Conservation (phyloP, 2,888 invertebrate genomes). For the Platynereis dumerilii region DNA sequence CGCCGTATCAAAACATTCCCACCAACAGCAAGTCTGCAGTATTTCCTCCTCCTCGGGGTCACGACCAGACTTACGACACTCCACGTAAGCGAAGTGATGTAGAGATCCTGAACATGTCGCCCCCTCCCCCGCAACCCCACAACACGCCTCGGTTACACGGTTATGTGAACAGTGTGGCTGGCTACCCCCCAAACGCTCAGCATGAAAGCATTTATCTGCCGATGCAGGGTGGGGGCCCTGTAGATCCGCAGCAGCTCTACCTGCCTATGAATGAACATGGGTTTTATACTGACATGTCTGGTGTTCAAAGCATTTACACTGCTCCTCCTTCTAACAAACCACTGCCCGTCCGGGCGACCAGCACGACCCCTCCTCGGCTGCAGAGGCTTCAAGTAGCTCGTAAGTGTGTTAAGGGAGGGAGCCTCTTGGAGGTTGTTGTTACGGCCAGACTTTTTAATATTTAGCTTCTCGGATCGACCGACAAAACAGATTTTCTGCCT, state of each 20-base stretch:
- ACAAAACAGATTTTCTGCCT: no score
- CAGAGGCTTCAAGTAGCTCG: slow-evolving; percentile 2
- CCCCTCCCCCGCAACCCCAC: slow-evolving; percentile 14
- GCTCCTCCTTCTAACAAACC: slow-evolving; percentile 20
- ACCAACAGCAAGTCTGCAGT: slow-evolving; percentile 39
- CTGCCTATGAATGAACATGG: slow-evolving; percentile 9
- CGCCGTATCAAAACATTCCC: slow-evolving; percentile 50
- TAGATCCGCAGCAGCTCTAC: slow-evolving; percentile 7
- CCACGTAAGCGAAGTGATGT: slow-evolving; percentile 5
- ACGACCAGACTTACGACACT: background rate
- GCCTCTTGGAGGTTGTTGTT: no score
- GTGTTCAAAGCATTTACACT: slow-evolving; percentile 13
- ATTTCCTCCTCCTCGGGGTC: background rate
- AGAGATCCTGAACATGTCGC: background rate
- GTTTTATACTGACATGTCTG: slow-evolving; percentile 20
- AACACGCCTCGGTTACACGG: background rate
- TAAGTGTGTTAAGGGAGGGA: no score
- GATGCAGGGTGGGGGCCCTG: slow-evolving; percentile 8
- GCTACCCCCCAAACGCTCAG: background rate
- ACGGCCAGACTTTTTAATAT: no score
- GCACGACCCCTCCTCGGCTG: slow-evolving; percentile 12
- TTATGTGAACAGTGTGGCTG: slow-evolving; percentile 13
- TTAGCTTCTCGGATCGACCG: no score
- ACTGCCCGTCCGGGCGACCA: slow-evolving; percentile 3
- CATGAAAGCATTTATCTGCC: slow-evolving; percentile 16